Percentiles rank a stretch among this genome's conserved stretches.
Evolutionary conservation across 2,797 vertebrate species (phyloP).

Genomic region (Anableps anableps): DNA sequence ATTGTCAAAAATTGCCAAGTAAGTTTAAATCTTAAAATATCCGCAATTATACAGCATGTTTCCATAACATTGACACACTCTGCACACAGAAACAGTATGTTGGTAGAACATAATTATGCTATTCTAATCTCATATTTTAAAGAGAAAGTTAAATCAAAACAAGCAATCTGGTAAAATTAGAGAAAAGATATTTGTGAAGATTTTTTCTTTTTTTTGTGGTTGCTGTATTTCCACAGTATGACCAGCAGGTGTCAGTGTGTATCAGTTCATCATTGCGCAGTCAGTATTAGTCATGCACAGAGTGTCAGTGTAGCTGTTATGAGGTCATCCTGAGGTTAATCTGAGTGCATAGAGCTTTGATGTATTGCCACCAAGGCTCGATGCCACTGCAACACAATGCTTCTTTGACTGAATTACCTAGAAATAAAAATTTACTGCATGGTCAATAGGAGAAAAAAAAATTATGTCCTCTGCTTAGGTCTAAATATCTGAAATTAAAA

Average conservation of each 20-base stretch:
- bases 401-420: background rate
- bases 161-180: background rate
- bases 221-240: background rate
- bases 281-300: background rate
- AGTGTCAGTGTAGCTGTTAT: conserved; percentile 1
- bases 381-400: conserved; percentile 4
- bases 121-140: background rate
- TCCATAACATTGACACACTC: background rate
- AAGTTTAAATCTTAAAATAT: conserved; percentile 53
- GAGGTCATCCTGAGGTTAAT: conserved; percentile 40
- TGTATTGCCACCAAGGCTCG: background rate
- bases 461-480: background rate
- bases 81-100: background rate
- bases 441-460: background rate
- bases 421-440: background rate
- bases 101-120: background rate
- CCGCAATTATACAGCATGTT: background rate
- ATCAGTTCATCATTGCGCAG: conserved; percentile 9
- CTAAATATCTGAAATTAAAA: conserved; percentile 2
- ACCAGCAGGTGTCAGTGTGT: conserved; percentile 75
- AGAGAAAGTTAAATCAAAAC: background rate
- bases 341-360: conserved; percentile 19
- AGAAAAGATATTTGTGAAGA: background rate
- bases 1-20: conserved; percentile 78
- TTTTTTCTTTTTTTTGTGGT: background rate